Evolutionary conservation across 30 jellyfish, hydroid and myxozoan genomes (phyloP).

Genomic region (Pseudorhiza aurosa): DNA sequence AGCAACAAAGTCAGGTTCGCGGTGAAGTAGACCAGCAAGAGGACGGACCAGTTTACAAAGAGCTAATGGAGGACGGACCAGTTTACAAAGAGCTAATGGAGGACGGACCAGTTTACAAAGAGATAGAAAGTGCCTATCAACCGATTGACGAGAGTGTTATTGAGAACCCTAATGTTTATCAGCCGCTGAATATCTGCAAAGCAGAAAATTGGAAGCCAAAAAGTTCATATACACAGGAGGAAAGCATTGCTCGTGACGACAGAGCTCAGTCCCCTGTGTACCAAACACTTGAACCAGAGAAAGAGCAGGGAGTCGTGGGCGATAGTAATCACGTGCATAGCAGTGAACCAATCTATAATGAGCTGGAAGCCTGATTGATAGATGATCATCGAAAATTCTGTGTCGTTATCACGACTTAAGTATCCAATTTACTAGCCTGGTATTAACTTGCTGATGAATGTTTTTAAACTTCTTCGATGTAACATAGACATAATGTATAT

Average conservation of each 20-base stretch:
- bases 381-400: no score
- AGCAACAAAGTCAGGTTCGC: no score
- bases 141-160: slow-evolving; percentile 1
- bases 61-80: slow-evolving; percentile 24
- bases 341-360: not conserved
- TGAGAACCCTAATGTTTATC: slow-evolving; percentile 10
- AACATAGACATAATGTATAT: no score
- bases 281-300: slow-evolving; percentile 17
- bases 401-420: no score
- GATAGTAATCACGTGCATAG: not conserved
- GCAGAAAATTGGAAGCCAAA: not conserved
- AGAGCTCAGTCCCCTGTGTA: slow-evolving; percentile 29
- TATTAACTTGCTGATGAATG: no score
- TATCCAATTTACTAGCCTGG: no score
- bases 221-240: not conserved
- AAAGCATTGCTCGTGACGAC: not conserved
- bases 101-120: slow-evolving; percentile 31
- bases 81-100: slow-evolving; percentile 28
- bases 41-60: slow-evolving; percentile 5
- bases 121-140: not conserved
- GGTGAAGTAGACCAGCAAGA: no score
- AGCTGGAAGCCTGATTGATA: no score
- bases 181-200: not conserved
- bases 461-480: no score
- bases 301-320: not conserved